These are phyloP conservation scores for Malurus elegans DNA, from an alignment of 2,113 vertebrate genomes.

Conservation along the genomic window DNA sequence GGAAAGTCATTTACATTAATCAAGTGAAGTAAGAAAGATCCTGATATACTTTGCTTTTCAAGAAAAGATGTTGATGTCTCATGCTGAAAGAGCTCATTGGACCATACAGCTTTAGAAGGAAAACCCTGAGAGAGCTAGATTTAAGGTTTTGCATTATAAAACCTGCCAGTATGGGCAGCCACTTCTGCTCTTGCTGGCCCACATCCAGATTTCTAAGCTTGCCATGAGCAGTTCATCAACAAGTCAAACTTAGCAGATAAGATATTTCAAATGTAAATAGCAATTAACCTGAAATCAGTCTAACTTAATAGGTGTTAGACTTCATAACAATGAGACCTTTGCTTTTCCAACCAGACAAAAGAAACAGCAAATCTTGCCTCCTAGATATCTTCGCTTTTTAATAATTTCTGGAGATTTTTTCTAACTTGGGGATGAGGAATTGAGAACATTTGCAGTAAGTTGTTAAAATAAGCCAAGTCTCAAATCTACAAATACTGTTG, in stretches of 20 bases:
- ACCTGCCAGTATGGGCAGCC: not conserved
- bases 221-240: not conserved
- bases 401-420: not conserved
- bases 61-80: not conserved
- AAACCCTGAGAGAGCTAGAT: not conserved
- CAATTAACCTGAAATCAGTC: not conserved
- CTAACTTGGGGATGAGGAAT: not conserved
- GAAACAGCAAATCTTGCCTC: not conserved
- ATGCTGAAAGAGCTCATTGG: not conserved
- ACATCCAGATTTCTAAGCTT: not conserved
- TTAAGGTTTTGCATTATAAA: not conserved
- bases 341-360: not conserved
- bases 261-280: not conserved
- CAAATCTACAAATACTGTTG: not conserved
- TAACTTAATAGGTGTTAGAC: not conserved
- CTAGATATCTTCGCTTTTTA: not conserved
- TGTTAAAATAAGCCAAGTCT: not conserved
- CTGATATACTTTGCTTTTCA: not conserved
- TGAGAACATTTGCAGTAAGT: not conserved
- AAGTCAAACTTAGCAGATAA: not conserved
- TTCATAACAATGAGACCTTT: not conserved
- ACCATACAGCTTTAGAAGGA: not conserved
- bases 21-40: slow-evolving; percentile 50
- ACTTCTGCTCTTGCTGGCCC: not conserved
- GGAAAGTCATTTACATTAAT: slow-evolving; percentile 65